Evolutionary conservation across 2,113 vertebrate genomes (phyloP).

Genomic region (Semicossyphus pulcher): DNA sequence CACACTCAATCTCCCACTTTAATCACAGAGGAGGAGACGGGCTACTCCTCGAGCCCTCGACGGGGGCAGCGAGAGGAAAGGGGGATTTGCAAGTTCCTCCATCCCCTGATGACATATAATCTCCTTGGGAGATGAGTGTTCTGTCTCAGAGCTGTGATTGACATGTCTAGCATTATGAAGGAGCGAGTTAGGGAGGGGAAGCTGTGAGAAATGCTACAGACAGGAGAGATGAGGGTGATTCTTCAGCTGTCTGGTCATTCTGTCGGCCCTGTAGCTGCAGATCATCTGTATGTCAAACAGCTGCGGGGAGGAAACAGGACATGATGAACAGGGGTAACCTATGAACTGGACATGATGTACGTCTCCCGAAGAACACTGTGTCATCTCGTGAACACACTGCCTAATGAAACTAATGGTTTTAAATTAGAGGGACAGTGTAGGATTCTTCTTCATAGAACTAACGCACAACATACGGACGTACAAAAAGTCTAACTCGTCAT

Average conservation of each 20-base stretch:
- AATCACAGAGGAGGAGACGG: slow-evolving; percentile 80
- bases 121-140: slow-evolving; percentile 80
- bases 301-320: slow-evolving; percentile 21
- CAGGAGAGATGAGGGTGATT: slow-evolving; percentile 42
- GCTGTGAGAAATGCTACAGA: slow-evolving; percentile 50
- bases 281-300: slow-evolving; percentile 53
- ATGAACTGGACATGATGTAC: neutral
- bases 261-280: slow-evolving; percentile 36
- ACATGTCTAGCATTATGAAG: slow-evolving; percentile 70
- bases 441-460: neutral
- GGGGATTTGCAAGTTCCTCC: slow-evolving; percentile 82
- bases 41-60: slow-evolving; percentile 66
- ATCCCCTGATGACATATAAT: slow-evolving; percentile 85
- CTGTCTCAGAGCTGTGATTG: slow-evolving; percentile 78
- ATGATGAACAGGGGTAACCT: neutral
- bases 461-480: neutral
- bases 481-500: neutral
- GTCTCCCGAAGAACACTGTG: neutral
- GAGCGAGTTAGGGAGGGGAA: slow-evolving; percentile 43
- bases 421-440: neutral
- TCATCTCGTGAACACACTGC: slow-evolving; percentile 5
- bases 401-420: neutral
- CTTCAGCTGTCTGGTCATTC: slow-evolving; percentile 39
- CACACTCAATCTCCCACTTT: slow-evolving; percentile 81
- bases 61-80: slow-evolving; percentile 56